Conservation (phyloP, 1,140 invertebrate species). For the Listronotus bonariensis region DNA sequence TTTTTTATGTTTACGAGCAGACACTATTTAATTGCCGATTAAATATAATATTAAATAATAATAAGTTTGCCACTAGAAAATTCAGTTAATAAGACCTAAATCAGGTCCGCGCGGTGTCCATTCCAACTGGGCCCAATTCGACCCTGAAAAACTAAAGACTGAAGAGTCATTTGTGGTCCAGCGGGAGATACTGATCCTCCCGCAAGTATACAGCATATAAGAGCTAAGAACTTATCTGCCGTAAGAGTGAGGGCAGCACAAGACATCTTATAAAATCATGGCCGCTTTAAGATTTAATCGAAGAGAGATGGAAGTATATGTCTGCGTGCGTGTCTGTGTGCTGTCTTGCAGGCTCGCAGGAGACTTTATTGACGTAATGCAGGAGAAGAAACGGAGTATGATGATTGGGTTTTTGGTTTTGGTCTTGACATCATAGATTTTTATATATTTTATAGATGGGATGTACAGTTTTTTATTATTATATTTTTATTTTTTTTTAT, state of each 20-base stretch:
- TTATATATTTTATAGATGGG: too few relatives aligned
- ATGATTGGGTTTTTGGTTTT: too few relatives aligned
- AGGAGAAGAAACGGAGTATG: slow-evolving; percentile 9
- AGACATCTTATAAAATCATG: slow-evolving; percentile 34
- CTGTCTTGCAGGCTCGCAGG: slow-evolving; percentile 16
- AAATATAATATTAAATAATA: too few relatives aligned
- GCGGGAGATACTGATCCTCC: slow-evolving; percentile 18
- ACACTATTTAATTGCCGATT: too few relatives aligned
- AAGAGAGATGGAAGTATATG: slow-evolving; percentile 25
- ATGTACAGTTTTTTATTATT: too few relatives aligned
- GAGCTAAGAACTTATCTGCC: slow-evolving; percentile 12
- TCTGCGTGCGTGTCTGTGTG: slow-evolving; percentile 25
- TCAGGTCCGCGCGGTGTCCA: background rate
- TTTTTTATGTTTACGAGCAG: too few relatives aligned
- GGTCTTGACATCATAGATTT: too few relatives aligned
- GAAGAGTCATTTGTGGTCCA: slow-evolving; percentile 12
- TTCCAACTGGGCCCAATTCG: slow-evolving; percentile 15
- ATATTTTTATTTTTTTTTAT: too few relatives aligned
- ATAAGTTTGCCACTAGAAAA: too few relatives aligned
- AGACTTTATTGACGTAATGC: slow-evolving; percentile 10
- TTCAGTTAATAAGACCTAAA: too few relatives aligned
- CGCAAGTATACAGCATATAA: slow-evolving; percentile 16
- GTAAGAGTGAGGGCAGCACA: slow-evolving; percentile 23
- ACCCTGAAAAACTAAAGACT: slow-evolving; percentile 15
- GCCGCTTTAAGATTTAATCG: slow-evolving; percentile 30